Percentiles rank a stretch among this genome's conserved stretches.
These are phyloP conservation scores for Podilymbus podiceps DNA, from an alignment of 2,113 vertebrate genomes.

Conservation along the genomic window DNA sequence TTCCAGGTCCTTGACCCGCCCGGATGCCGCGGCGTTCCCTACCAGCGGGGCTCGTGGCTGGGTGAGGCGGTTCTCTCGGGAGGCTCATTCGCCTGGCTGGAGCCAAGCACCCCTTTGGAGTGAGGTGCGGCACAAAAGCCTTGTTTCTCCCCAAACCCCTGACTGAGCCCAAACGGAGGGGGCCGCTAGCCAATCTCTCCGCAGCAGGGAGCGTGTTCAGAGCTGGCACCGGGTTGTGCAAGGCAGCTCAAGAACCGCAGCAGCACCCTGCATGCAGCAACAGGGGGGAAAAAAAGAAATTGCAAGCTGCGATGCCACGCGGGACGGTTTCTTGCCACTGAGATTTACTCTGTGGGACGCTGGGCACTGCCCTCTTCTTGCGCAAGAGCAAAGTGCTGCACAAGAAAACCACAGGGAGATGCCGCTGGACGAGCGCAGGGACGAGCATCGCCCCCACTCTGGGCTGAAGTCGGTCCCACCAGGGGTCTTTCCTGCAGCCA, in stretches of 20 bases:
- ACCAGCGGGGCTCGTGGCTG: accelerated
- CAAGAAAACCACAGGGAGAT: not conserved
- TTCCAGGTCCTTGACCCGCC: accelerated
- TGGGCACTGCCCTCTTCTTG: not conserved
- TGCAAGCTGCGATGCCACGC: not conserved
- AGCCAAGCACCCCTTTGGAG: not conserved
- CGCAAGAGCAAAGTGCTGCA: not conserved
- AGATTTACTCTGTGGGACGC: not conserved
- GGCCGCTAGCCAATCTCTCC: too few species aligned
- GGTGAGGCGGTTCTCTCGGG: not conserved
- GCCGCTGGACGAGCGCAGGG: not conserved
- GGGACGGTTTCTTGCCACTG: accelerated
- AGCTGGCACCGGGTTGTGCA: accelerated
- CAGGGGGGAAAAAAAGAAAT: not conserved
- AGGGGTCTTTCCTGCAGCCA: not conserved
- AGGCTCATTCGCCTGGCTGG: not conserved
- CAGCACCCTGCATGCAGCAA: not conserved
- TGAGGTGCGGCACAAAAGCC: not conserved
- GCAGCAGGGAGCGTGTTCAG: too few species aligned
- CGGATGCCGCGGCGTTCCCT: accelerated
- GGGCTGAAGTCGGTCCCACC: not conserved
- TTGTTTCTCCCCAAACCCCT: accelerated
- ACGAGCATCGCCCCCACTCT: too few species aligned
- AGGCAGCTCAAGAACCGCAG: not conserved
- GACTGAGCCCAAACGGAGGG: not conserved